Base-by-base conservation (phyloP, 1,140 invertebrate genomes). In the Camponotus floridanus region DNA sequence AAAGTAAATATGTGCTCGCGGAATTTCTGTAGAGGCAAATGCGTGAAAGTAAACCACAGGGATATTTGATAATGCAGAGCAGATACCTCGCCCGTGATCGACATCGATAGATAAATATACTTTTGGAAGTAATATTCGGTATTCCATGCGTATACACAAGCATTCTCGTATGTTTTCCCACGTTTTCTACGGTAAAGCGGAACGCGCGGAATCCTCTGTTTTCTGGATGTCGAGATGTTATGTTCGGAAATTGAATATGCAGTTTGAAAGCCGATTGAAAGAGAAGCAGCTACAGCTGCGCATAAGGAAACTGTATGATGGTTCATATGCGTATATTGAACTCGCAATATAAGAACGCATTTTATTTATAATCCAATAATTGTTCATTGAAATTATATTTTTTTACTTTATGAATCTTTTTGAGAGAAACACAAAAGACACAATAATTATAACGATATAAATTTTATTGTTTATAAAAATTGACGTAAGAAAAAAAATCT, bases 221-320 rank as follows among this genome's bases (percentile, higher is more conserved):
- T 68, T 36, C 36, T 31, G 33, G 51, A 21, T 55, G 3, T 55
- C 65, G 57, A 48, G 11, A 76, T 73, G 65, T 88, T 86, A 70
- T 70, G 70, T 76, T 55, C 61, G 68, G 61, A 70, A 86, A 89
- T 89, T 86, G 83, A 86, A 88, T 87, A 84, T 78, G 86, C 45
- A 80, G 88, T 86, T 80, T 88, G 79, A 78, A 85, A 88, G 68
- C 76, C 79, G 86, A 81, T 84, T 70, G 80, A 51, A 15, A 45
- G 11, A 73, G 42, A 26, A 73, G 21, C 11, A 3, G 0, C 42
- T 81, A 57, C 39, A 57, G 70, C 36, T 33, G 39, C 15, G 26
- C 33, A 51, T 45, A 81, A 81, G 55, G 26, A 39, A 83, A 31
- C 55, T 39, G 31, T n/a, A 48, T 15, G 33, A 73, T 36, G 31